These are phyloP conservation scores for Lamprotornis superbus DNA, from an alignment of 2,113 vertebrate genomes.

Conservation along the genomic window DNA sequence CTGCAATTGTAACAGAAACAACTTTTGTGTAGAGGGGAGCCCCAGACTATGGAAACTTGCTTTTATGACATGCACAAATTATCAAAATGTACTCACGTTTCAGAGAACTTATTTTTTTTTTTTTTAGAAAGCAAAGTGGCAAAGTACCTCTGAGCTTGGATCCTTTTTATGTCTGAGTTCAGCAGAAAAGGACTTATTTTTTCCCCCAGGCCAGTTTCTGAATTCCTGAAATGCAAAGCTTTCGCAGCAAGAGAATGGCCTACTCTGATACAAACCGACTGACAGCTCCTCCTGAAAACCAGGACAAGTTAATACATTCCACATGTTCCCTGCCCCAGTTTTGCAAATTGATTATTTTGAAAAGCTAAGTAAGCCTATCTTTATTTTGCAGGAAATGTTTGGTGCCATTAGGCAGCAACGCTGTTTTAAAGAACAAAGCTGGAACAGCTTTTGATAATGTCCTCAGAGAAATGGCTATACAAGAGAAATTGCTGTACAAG, in stretches of 20 bases:
- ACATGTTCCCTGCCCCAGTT: constrained; percentile 51
- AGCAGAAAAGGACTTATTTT: neutral
- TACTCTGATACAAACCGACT: neutral
- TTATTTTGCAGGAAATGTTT: constrained; percentile 61
- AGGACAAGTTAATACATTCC: constrained; percentile 47
- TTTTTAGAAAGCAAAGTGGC: neutral
- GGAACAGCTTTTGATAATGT: constrained; percentile 58
- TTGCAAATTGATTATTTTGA: constrained; percentile 50
- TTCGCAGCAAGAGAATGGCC: neutral
- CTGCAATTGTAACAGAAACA: neutral
- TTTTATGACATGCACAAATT: neutral
- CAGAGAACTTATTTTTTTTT: neutral
- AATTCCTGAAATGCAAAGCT: constrained; percentile 55
- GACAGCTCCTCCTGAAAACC: constrained; percentile 33
- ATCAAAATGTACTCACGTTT: neutral
- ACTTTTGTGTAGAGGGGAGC: neutral
- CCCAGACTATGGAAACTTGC: neutral
- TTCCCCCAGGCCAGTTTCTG: neutral
- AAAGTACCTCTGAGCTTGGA: neutral
- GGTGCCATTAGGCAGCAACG: constrained; percentile 42
- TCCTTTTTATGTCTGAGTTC: neutral
- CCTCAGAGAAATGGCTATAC: constrained; percentile 30
- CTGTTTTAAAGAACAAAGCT: constrained; percentile 54
- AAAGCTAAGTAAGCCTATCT: constrained; percentile 46
- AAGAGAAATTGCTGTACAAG: constrained; percentile 14